Base-by-base conservation (phyloP, 2,113 vertebrate species). In the Oncorhynchus gorbuscha region DNA sequence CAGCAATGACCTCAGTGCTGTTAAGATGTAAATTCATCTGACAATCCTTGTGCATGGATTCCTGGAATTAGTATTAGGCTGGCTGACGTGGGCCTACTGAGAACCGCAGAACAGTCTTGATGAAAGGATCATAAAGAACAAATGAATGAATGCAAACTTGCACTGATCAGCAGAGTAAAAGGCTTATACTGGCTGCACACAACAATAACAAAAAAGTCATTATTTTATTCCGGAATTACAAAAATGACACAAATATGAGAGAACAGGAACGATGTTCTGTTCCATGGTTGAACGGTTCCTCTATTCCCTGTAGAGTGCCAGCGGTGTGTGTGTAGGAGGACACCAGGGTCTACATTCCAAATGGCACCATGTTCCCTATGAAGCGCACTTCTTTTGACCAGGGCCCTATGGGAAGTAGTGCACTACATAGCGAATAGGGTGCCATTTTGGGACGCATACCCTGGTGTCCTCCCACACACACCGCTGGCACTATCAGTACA, bases 401-500 rank as follows among this genome's bases (percentile, higher is more conserved):
- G 39, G 9, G 39, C 2, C 39, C 39, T 45, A 45, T 45, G 39
- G 2, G 9, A 45, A 45, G 39, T 45, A 12, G 39, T 11, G 39
- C 39, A 45, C 39, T 11, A 45, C 39, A 45, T 45, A 45, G 9
- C 2, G 24, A 73, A 45, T 45, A 45, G 8, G 39, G 39, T 45
- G 66, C 74, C 39, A 74, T 89, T 89, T 86, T 87, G 91, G 81
- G 91, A 89, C 89, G 90, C 86, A 87, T 67, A 81, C 39, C 39
- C 39, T 39, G 39, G 39, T 45, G 39, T 45, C 39, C 39, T 45
- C 39, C 39, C 39, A 45, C 39, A 45, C 39, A 45, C 39, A 45
- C 39, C 8, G 39, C 90, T 90, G 70, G 80, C 92, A 91, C 92
- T 92, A 93, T 91, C 74, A 45, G 39, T 86, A 89, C 88, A 86